Base-by-base conservation (phyloP, 2,888 invertebrate genomes). In the Trachelus troglodyta region DNA sequence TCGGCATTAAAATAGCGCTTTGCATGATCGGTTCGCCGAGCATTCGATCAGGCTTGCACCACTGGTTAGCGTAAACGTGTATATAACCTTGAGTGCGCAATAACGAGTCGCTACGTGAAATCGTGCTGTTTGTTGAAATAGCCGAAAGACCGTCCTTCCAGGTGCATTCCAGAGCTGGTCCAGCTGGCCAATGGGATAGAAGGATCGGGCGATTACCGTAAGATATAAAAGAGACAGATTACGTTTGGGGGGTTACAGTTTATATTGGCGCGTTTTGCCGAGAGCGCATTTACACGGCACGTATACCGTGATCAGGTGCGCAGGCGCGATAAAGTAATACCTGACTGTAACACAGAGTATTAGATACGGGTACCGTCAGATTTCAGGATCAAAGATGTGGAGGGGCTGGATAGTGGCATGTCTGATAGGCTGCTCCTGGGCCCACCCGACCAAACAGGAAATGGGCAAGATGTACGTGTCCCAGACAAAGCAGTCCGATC, bases 391-490 rank as follows among this genome's bases (percentile, higher is more conserved):
- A 12, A 34, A 12, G 71, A 71, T 75, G 40, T 73, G 40, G 74
- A 74, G 31, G 68, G 76, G 75, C n/a, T 81, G 81, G 75, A 75
- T 74, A 34, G 31, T 76, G 37, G 74, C 74, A 69, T 83, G 74
- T 73, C 69, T 77, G 69, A 23, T 85, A 3, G 76, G 82, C 33
- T 83, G 80, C 74, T 75, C 81, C 23, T 78, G 74, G 30, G 81
- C 82, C 30, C 73, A 76, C 35, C 83, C 80, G 12, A 33, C 78
- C 1, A 79, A 75, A 75, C 56, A 76, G 35, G 69, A 69, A 35
- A 77, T 68, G 12, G 92, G 93, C 81, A 89, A 93, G 82, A 93
- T 92, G 92, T 93, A 93, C 75, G 92, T 93, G 92, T 92, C 93
- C 68, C 91, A 93, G 68, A 93, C 92, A 4, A 92, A 92, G 0